Conservation (phyloP, 1,140 invertebrate genomes). For the Drosophila truncata region DNA sequence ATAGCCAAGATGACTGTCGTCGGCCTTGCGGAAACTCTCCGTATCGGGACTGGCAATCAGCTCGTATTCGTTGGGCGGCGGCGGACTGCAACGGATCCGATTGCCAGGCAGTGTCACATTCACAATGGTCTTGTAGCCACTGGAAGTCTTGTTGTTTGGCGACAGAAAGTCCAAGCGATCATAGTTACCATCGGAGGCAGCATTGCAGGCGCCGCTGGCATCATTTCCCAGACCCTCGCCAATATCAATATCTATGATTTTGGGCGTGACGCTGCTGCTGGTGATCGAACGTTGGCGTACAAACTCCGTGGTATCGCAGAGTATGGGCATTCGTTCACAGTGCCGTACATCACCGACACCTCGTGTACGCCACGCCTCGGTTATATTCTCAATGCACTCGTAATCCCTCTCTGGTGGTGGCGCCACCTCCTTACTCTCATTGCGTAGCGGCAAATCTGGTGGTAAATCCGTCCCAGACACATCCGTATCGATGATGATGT, state of each 20-base stretch:
- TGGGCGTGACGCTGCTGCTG: conserved; percentile 51
- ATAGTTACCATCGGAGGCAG: conserved; percentile 87
- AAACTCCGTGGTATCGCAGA: conserved; percentile 78
- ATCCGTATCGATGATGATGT: conserved; percentile 10
- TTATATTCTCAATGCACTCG: conserved; percentile 85
- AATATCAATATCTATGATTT: conserved; percentile 80
- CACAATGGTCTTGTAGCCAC: conserved; percentile 88
- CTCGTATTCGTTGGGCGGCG: conserved; percentile 79
- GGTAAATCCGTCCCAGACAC: conserved; percentile 21
- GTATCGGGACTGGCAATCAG: conserved; percentile 85
- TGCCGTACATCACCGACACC: conserved; percentile 90
- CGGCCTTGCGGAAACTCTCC: conserved; percentile 89
- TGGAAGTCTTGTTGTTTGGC: conserved; percentile 89
- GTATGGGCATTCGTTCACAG: conserved; percentile 86
- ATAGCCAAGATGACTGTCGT: conserved; percentile 92
- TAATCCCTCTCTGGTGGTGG: conserved; percentile 67
- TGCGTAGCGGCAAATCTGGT: conserved; percentile 71
- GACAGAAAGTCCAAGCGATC: conserved; percentile 93
- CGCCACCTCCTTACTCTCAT: conserved; percentile 69
- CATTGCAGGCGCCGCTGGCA: background rate
- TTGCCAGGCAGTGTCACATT: conserved; percentile 86
- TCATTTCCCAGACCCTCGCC: conserved; percentile 51
- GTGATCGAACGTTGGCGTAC: conserved; percentile 81
- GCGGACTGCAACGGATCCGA: conserved; percentile 54
- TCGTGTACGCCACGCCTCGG: conserved; percentile 91